A percentile compares a stretch with the other conserved stretches of the same genome.
Conservation (phyloP, 2,113 vertebrate species). For the Crotalus viridis region DNA sequence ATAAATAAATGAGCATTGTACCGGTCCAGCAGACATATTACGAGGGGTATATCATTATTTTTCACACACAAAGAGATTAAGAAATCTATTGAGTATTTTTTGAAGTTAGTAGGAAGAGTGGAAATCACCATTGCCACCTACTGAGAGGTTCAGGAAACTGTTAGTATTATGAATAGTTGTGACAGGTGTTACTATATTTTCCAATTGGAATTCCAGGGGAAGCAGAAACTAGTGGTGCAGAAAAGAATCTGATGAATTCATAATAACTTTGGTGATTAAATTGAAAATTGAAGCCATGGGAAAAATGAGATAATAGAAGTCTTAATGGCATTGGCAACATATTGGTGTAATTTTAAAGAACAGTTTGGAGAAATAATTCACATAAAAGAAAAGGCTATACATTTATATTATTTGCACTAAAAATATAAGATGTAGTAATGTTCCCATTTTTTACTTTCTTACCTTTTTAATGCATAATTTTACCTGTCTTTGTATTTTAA, state of each 20-base stretch:
- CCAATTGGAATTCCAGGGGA: not conserved
- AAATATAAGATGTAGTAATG: slow-evolving; percentile 20
- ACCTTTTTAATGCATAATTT: not conserved
- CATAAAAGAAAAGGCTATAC: slow-evolving; percentile 48
- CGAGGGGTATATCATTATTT: not conserved
- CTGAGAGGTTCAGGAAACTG: slow-evolving; percentile 15
- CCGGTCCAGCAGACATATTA: not conserved
- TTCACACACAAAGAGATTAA: not conserved
- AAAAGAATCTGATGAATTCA: slow-evolving; percentile 28
- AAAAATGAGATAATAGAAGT: slow-evolving; percentile 49
- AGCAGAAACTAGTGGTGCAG: not conserved
- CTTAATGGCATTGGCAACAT: slow-evolving; percentile 51
- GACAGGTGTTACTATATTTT: not conserved
- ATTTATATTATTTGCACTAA: slow-evolving; percentile 54
- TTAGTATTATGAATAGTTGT: not conserved
- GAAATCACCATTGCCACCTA: slow-evolving; percentile 46
- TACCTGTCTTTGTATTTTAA: not conserved
- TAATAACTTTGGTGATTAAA: slow-evolving; percentile 20
- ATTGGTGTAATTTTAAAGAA: slow-evolving; percentile 51
- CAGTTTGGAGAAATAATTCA: slow-evolving; percentile 48
- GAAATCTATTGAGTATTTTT: not conserved
- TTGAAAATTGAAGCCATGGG: slow-evolving; percentile 43
- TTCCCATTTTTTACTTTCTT: not conserved
- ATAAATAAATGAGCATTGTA: not conserved
- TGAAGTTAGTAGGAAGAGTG: not conserved